phyloP scores from a whole-genome alignment of 2,888 invertebrate species.

The Helicoverpa assulta region DNA sequence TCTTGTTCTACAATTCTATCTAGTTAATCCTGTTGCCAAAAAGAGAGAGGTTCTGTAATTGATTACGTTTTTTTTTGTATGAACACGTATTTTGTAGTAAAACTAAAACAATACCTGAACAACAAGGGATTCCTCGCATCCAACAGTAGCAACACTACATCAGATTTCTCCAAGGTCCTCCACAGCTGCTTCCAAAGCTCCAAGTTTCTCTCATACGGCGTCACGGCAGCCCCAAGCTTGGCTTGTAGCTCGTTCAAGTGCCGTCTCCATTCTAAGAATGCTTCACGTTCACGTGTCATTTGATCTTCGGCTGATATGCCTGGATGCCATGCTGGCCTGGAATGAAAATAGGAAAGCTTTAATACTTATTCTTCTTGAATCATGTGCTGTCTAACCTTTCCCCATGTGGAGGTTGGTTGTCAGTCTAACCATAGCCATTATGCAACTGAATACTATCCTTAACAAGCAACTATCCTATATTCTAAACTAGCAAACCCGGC shows the following conservation, averaged over 20 bases:
- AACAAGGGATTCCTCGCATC: conserved; percentile 99
- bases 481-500: too few relatives aligned
- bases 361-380: too few relatives aligned
- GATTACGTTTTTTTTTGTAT: too few relatives aligned
- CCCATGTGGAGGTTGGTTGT: too few relatives aligned
- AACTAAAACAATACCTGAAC: conserved; percentile 88
- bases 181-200: conserved; percentile 99
- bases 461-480: too few relatives aligned
- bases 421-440: too few relatives aligned
- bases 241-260: conserved; percentile 94
- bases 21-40: too few relatives aligned
- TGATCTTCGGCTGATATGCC: conserved; percentile 95
- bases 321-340: conserved; percentile 94
- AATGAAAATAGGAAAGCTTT: not conserved
- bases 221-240: conserved; percentile 94
- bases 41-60: too few relatives aligned
- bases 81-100: not conserved
- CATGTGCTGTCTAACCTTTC: too few relatives aligned
- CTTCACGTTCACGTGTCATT: conserved; percentile 93
- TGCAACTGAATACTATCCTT: too few relatives aligned
- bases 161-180: conserved; percentile 99
- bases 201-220: conserved; percentile 99
- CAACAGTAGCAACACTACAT: conserved; percentile 97
- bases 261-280: conserved; percentile 97
- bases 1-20: too few relatives aligned